Evolutionary conservation across 2,797 vertebrate species (phyloP), one percentile per base, ranked within the genome.

Genomic region (Florisuga fusca): DNA sequence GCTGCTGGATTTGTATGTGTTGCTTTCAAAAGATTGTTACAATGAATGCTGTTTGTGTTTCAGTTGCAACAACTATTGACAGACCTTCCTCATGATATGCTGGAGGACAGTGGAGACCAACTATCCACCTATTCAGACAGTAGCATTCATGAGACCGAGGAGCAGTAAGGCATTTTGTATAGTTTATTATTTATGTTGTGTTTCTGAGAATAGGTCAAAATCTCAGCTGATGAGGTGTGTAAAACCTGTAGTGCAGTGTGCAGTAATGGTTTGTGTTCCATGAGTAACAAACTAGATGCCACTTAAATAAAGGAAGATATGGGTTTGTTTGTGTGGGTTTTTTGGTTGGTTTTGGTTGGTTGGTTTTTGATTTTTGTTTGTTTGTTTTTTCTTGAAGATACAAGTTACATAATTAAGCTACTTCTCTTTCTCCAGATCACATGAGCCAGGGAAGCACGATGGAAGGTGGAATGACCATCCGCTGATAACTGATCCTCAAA

Each of bases 41-140:
- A 43, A 43, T 10, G 12, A 21, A 14, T 84, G 3, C 33, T 58
- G 26, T 75, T 77, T 93, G 20, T 92, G 23, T 94, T 96, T 71
- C 97, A 99, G 99, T 97, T 99, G 87, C 99, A 99, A 84, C 99
- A 99, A 31, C 96, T 99, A 36, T 96, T 99, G 97, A 99, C 99
- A 26, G 99, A 99, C 97, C 98, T 99, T 95, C 99, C 99, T 5
- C 99, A 99, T 97, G 99, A 99, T 94, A 99, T 99, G 99, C 98
- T 99, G 88, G 99, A 99, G 63, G 99, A 99, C 94, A 99, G 99
- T 95, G 97, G 97, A 75, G 99, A 99, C 76, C 99, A 99, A 59
- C 98, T 97, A 89, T 99, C 98, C 91, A 98, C 98, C 80, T 97
- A 96, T 94, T 98, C 98, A 0, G 97, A 98, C 87, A 98, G 98